Percentiles rank a stretch among this genome's conserved stretches.
Evolutionary conservation across 2,113 vertebrate species (phyloP).

Genomic region (Corythornis vintsioides): DNA sequence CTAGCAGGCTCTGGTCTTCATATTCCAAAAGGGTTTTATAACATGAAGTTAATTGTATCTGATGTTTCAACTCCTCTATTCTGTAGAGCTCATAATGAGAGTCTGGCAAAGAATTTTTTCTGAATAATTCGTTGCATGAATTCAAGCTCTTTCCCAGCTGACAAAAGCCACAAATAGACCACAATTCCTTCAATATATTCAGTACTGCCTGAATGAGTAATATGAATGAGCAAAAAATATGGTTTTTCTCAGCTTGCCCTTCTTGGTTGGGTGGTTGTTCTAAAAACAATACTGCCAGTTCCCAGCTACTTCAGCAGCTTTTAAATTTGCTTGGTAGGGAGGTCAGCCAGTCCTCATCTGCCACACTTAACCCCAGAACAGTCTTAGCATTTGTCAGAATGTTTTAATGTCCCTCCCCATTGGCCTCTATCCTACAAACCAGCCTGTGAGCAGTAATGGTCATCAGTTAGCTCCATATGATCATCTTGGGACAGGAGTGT

Average conservation of each 20-base stretch:
- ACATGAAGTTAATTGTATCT: constrained; percentile 37
- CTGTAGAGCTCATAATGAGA: constrained; percentile 16
- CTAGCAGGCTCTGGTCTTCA: not conserved
- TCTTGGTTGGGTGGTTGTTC: not conserved
- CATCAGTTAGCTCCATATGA: not conserved
- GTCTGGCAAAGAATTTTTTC: constrained; percentile 17
- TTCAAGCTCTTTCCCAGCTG: not conserved
- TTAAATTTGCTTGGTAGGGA: not conserved
- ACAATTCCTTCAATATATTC: not conserved
- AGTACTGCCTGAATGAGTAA: not conserved
- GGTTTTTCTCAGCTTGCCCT: not conserved
- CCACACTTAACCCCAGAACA: not conserved
- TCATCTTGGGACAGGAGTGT: not conserved
- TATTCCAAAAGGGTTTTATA: constrained; percentile 20
- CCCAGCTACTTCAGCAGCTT: not conserved
- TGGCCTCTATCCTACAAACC: not conserved
- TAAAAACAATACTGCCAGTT: not conserved
- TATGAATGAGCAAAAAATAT: not conserved
- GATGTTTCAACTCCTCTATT: constrained; percentile 35
- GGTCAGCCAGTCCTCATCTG: not conserved
- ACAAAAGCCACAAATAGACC: not conserved
- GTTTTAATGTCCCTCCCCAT: not conserved
- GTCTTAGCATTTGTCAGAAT: not conserved
- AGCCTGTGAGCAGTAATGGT: not conserved
- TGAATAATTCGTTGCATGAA: constrained; percentile 53